Base-by-base conservation (phyloP, 1,140 invertebrate genomes). In the Spodoptera litura region DNA sequence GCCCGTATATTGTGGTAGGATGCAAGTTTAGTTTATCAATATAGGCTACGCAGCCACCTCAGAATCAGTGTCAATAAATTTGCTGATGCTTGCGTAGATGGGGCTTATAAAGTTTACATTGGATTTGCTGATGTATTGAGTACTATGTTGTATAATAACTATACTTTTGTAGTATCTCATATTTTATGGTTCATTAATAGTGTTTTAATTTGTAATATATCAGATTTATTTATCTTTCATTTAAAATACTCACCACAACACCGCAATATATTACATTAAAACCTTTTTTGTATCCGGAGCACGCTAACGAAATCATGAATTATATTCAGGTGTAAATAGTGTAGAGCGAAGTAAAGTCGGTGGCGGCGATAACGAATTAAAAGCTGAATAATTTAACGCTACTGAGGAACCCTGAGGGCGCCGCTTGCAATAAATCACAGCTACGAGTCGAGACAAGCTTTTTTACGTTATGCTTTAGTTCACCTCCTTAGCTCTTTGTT, bases 371-470 rank as follows among this genome's bases (percentile, higher is more conserved):
- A 93, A 93, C 89, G 88, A 94, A 94, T 94, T 94, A 94, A 94
- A 94, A 92, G 88, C 90, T 94, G 92, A 94, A 94, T 94, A 93
- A 94, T 94, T 93, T 93, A 93, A 93, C 89, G 91, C 91, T 86
- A 88, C 88, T 84, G 88, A 89, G 88, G 86, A 88, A 91, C 88
- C 86, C 89, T 83, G 84, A 85, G 89, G 89, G 90, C 81, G 84
- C 78, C 81, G 75, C 56, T 66, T 72, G 87, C 84, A 84, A 93
- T 93, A 94, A 93, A 94, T 94, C 91, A 93, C 91, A 82, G 81
- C 77, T 87, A 89, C 84, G 82, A 86, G 85, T 84, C 87, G 81
- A 92, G 91, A 94, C 91, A 87, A 87, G 88, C 87, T 88, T 94
- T 91, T 91, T 92, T 88, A 91, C 88, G 91, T 92, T 90, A 91